Percentiles rank a stretch among this genome's conserved stretches.
These are phyloP conservation scores for Onychomys leucogaster DNA, from an alignment of 2,797 vertebrate genomes.

Conservation along the genomic window DNA sequence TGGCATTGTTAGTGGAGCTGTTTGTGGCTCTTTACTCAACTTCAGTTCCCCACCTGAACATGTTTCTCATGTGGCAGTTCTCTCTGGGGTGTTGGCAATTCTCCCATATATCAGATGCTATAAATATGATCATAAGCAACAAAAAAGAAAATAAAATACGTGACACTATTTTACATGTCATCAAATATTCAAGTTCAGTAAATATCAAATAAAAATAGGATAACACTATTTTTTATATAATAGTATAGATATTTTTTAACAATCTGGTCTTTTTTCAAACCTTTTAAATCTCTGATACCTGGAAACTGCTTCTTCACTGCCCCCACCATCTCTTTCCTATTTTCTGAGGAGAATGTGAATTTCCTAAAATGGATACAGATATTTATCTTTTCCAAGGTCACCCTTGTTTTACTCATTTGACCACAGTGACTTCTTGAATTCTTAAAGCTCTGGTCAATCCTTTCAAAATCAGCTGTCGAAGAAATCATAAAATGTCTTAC, in stretches of 20 bases:
- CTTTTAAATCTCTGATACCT: not conserved
- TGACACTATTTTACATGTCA: not conserved
- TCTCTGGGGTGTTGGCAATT: conserved; percentile 62
- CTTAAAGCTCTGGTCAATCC: not conserved
- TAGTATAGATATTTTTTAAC: not conserved
- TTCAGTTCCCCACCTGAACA: conserved; percentile 75
- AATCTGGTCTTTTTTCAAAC: not conserved
- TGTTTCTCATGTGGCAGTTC: conserved; percentile 72
- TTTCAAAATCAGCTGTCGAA: not conserved
- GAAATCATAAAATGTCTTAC: not conserved
- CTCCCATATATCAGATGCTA: not conserved
- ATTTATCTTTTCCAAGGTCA: conserved; percentile 44
- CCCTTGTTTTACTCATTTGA: not conserved
- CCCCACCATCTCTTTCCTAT: not conserved
- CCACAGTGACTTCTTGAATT: not conserved
- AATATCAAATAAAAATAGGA: not conserved
- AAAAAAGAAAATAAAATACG: not conserved
- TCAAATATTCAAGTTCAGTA: conserved; percentile 17
- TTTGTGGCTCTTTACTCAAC: conserved; percentile 68
- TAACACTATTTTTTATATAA: not conserved
- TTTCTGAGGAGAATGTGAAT: not conserved
- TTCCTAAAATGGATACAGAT: not conserved
- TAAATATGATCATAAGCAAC: not conserved
- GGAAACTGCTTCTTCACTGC: not conserved
- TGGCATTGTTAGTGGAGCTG: not conserved